Evolutionary conservation across 2,113 vertebrate genomes (phyloP), one percentile per base, ranked within the genome.

Genomic region (Pelmatolapia mariae): DNA sequence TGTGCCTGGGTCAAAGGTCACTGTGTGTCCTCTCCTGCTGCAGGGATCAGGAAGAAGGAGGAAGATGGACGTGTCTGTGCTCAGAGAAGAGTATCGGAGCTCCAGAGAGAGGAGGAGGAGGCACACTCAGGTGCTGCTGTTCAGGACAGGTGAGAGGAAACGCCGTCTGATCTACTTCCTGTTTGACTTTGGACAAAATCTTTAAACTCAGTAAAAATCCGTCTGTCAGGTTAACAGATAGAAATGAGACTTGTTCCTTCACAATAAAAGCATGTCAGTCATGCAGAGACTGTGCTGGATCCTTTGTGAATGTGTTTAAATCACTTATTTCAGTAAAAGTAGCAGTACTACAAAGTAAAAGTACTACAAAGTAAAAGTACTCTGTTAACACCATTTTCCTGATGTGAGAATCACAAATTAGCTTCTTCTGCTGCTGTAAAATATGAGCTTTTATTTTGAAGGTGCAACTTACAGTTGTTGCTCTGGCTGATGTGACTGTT

Each of bases 61-160:
- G 87, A 94, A 89, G 92, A 98, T 97, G 97, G 97, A 98, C 71
- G 89, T 97, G 6, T 95, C 93, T 45, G 36, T 91, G 19, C 95
- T 98, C 38, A 94, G 96, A 90, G 95, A 97, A 68, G 96, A 97
- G 82, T 97, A 98, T 81, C 89, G 95, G 88, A 94, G 94, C 33
- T 96, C 92, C 76, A 97, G 93, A 79, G 95, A 97, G 87, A 95
- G 92, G 57, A 97, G 97, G 91, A 96, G 91, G 88, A 94, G 93
- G 13, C 91, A 95, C 5, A 95, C 96, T 2, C 94, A 95, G 22
- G 92, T 97, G 88, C 90, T 97, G 38, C 87, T 97, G 29, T 93
- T 97, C 91, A 95, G 94, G 92, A 94, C 94, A 97, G 97, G 97
- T 97, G 96, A 73, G 95, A 31, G 36, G 66, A 71, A 24, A 71